Evolutionary conservation across 2,797 vertebrate genomes (phyloP), one percentile per base, ranked within the genome.

Genomic region (Microcaecilia unicolor): DNA sequence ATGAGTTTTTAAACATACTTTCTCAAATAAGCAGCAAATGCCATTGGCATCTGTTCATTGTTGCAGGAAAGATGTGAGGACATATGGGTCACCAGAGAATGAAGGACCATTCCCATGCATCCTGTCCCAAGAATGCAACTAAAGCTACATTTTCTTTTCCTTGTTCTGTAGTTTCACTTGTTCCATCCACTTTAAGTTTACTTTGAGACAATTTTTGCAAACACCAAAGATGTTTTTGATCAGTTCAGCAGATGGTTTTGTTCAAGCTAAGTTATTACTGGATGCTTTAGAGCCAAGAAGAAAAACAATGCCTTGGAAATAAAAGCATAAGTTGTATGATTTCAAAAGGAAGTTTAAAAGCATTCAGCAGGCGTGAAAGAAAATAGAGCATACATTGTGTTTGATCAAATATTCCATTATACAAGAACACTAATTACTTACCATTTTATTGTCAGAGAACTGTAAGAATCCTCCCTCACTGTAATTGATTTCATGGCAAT

Each of bases 1-100:
- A 37, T 22, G 53, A 48, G 30, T 48, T 59, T 58, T 66, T 67
- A 72, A 33, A 54, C 31, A 56, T 54, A 51, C 62, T 72, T 72
- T 64, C 45, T 38, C 58, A 58, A 34, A 38, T 24, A 23, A 20
- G 23, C 34, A n/a, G 23, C n/a, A n/a, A 41, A 18, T 13, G 25
- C 10, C 7, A 50, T 37, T 32, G 21, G 27, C 34, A 19, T 52
- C 58, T 46, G 37, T 64, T 54, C 52, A 38, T 61, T 67, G 56
- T 55, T 64, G 58, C 59, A 38, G 46, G 48, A 31, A 26, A 47
- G 10, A 6, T 26, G 22, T 15, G 15, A 22, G 22, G 13, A 23
- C 18, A 28, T 6, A 28, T 13, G 18, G 29, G 26, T 34, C 37
- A 25, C 34, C 45, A 51, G 17, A 55, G 40, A 3, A 9, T 58